These are phyloP conservation scores for Pygoscelis adeliae DNA, from an alignment of 2,113 vertebrate genomes.

Conservation along the genomic window DNA sequence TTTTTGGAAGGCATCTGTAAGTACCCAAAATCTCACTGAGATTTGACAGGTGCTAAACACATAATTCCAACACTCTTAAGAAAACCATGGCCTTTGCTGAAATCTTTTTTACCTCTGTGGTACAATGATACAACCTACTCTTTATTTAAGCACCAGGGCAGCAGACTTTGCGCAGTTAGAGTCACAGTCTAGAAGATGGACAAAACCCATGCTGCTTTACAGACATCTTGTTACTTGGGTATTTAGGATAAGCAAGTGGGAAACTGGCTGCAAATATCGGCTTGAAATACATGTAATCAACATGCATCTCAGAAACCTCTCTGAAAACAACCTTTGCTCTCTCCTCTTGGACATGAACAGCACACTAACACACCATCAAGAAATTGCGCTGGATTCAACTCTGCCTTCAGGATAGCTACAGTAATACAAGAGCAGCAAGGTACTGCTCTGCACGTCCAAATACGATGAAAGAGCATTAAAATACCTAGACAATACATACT, in stretches of 20 bases:
- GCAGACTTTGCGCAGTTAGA: neutral
- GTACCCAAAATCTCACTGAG: neutral
- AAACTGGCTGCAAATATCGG: neutral
- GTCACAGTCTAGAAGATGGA: neutral
- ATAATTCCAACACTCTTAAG: neutral
- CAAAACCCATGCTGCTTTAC: neutral
- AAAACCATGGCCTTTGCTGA: neutral
- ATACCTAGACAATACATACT: neutral
- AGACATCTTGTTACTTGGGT: neutral
- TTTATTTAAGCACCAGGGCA: neutral
- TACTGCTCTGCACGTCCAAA: neutral
- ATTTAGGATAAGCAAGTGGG: neutral
- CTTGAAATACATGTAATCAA: neutral
- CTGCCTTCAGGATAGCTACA: neutral
- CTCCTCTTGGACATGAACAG: neutral
- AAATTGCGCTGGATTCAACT: neutral
- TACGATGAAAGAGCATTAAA: fast-evolving
- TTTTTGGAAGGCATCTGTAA: neutral
- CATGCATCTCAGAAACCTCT: neutral
- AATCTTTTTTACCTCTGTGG: neutral
- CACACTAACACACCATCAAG: neutral
- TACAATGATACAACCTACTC: neutral
- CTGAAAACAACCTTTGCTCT: neutral
- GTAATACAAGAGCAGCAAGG: neutral
- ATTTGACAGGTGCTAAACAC: neutral